Base-by-base conservation (phyloP, 2,888 invertebrate species). In the Synanthedon andrenaeformis region DNA sequence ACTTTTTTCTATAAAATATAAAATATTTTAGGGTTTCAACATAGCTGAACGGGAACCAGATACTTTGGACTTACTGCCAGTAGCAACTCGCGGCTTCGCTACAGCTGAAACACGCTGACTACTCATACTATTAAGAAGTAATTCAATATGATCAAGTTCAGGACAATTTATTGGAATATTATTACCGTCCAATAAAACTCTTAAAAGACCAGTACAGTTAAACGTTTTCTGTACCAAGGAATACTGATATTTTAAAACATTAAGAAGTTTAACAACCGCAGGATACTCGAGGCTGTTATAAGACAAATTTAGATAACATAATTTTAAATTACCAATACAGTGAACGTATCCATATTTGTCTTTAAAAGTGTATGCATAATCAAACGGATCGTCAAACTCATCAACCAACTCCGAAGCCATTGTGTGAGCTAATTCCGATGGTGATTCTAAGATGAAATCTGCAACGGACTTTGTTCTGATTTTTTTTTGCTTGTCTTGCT, bases 231-330 rank as follows among this genome's bases (percentile, higher is more conserved):
- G 19, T 10, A 58, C 6, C 6, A 28, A 17, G 19, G 19, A 19
- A 13, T 52, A 56, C 54, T 81, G 81, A 58, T 79, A 77, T 17
- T 53, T 51, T 12, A 80, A 49, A 17, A 77, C 67, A 3, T 74
- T 54, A 1, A 57, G 41, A 17, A 79, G 56, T 23, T 58, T 71
- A 41, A 54, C 52, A 1, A 79, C 41, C 10, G 70, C 64, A 3
- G 51, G n/a, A 41, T 59, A 66, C 4, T 59, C 56, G 50, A 81
- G 56, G 45, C 69, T 54, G 54, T 81, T 81, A 52, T 70, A 79
- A 0, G 74, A 70, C 10, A 81, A 51, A 61, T 81, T 80, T 14
- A 81, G 56, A 17, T 67, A 80, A 55, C 70, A 70, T 5, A 81
- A 58, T 28, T 54, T 56, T 2, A 74, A 59, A 58, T 81, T 81